Percentiles rank a stretch among this genome's conserved stretches.
phyloP scores from a whole-genome alignment of 2,113 vertebrate genomes.

The Gymnorhina tibicen region DNA sequence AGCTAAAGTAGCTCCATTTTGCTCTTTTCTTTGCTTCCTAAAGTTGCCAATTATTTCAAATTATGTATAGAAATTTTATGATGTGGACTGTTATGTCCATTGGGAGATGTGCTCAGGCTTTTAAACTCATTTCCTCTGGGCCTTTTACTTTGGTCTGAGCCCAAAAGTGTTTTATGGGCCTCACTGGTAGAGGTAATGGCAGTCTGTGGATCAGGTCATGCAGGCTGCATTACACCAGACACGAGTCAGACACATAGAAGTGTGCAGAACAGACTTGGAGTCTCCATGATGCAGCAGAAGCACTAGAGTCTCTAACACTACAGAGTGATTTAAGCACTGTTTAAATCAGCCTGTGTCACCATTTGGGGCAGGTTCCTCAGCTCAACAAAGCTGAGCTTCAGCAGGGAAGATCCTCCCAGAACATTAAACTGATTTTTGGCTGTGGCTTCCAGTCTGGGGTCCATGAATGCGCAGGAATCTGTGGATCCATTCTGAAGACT shows the following conservation, averaged over 20 bases:
- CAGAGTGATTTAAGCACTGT: neutral
- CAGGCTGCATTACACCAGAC: neutral
- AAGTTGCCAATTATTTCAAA: slow-evolving; percentile 26
- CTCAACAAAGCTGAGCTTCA: neutral
- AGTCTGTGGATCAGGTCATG: neutral
- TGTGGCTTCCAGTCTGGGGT: neutral
- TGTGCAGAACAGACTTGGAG: neutral
- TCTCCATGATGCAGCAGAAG: neutral
- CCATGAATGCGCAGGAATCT: neutral
- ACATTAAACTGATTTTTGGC: neutral
- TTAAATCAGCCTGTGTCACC: neutral
- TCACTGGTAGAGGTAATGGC: neutral
- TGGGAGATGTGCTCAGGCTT: slow-evolving; percentile 30
- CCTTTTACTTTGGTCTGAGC: neutral
- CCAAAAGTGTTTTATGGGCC: neutral
- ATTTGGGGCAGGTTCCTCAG: neutral
- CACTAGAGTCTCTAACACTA: neutral
- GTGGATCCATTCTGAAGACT: neutral
- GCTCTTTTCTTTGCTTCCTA: neutral
- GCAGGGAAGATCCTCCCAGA: neutral
- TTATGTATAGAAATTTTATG: slow-evolving; percentile 9
- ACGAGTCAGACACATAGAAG: neutral
- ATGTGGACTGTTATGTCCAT: neutral
- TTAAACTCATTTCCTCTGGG: neutral
- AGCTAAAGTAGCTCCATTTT: neutral